Evolutionary conservation across 2,888 invertebrate species (phyloP).

Genomic region (Euspilapteryx auroguttella): DNA sequence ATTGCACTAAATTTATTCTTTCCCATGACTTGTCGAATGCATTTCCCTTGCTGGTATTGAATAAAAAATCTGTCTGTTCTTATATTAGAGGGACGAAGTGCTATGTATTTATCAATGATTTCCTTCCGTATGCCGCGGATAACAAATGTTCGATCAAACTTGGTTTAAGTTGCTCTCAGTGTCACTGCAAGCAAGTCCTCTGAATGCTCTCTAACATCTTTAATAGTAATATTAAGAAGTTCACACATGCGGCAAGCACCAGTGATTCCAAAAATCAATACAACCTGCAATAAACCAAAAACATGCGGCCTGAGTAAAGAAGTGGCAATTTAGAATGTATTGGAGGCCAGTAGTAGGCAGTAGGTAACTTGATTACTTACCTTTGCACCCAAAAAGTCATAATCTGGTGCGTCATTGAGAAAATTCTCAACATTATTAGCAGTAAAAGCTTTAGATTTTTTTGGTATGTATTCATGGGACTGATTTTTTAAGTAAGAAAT

Average conservation of each 20-base stretch:
- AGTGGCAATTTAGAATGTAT: no score
- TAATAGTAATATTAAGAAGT: neutral
- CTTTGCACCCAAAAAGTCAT: neutral
- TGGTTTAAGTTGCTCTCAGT: slow-evolving; percentile 6
- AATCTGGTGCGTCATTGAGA: slow-evolving; percentile 1
- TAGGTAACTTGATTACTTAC: neutral
- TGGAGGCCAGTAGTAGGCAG: no score
- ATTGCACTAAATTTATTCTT: slow-evolving; percentile 4
- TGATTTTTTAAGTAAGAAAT: neutral
- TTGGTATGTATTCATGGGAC: neutral
- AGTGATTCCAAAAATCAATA: slow-evolving; percentile 1
- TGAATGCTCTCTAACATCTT: slow-evolving; percentile 4
- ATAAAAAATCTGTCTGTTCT: slow-evolving; percentile 6
- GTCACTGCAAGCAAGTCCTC: slow-evolving; percentile 3
- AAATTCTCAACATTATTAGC: neutral
- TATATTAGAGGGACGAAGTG: slow-evolving; percentile 3
- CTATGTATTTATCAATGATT: slow-evolving; percentile 6
- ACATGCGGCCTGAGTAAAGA: no score
- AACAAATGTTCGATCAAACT: slow-evolving; percentile 5
- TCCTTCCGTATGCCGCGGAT: slow-evolving; percentile 5
- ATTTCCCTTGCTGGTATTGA: slow-evolving; percentile 7
- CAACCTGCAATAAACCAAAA: slow-evolving; percentile 3
- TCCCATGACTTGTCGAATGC: slow-evolving; percentile 5
- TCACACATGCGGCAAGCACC: slow-evolving; percentile 2
- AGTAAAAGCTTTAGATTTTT: slow-evolving; percentile 1